Base-by-base conservation (phyloP, 2,797 vertebrate species). In the Melanotaenia boesemani region DNA sequence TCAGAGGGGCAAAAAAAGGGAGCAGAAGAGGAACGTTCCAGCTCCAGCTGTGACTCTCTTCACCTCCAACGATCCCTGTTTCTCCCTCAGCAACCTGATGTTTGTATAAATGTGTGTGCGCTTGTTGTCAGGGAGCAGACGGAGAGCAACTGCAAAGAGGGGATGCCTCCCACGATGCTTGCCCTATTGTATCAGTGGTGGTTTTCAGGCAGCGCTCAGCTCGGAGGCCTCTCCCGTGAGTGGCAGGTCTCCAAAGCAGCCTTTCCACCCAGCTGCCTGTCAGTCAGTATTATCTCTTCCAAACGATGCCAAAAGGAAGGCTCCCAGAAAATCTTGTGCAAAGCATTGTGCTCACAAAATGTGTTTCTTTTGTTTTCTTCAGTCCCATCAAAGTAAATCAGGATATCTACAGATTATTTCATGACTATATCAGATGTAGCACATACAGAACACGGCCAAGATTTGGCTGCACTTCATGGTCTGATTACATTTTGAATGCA, bases 191-290 rank as follows among this genome's bases (percentile, higher is more conserved):
- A 54, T 64, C 56, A 18, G 61, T 55, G 60, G 72, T 65, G 67
- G 68, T 72, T 76, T 77, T 59, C 46, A 74, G 80, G 78, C 63
- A 18, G 26, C 2, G 63, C 18, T 7, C 70, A 60, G 84, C 85
- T 88, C 60, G 0, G 59, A 86, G 88, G 86, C 79, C 76, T 75
- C 77, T 85, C 86, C 83, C 74, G 7, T 74, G 79, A 81, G 84
- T 50, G 83, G 88, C 2, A 67, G 68, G 60, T 76, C 83, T 84
- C 84, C 66, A 74, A 9, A 67, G 80, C 74, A 82, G 82, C 83
- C 73, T 77, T 88, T 89, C 63, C 81, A 80, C 64, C 77, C 6
- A 57, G 73, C 75, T 56, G 18, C 72, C 82, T 86, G 85, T 91
- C 90, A 88, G 63, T 88, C 88, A 88, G 32, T 18, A 9, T 70